Percentiles rank a stretch among this genome's conserved stretches.
Evolutionary conservation across 2,888 invertebrate species (phyloP).

Genomic region (Dastarcus helophoroides): DNA sequence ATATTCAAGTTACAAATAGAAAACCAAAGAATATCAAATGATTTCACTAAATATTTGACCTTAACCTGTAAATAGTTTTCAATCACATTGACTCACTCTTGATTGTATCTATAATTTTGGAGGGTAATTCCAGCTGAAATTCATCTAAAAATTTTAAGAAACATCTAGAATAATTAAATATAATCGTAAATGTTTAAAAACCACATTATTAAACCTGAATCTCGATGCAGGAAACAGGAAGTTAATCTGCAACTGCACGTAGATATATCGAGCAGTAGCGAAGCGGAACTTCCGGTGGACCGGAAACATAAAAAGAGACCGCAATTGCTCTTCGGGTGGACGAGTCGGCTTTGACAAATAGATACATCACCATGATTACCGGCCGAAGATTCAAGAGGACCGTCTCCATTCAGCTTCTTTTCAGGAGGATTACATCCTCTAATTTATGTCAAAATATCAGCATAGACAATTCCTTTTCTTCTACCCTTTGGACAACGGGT

Average conservation of each 20-base stretch:
- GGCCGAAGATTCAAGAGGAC: constrained; percentile 1
- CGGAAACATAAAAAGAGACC: constrained; percentile 40
- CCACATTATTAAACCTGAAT: constrained; percentile 29
- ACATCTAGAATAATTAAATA: no score
- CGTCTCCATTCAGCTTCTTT: constrained; percentile 4
- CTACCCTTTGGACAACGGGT: no score
- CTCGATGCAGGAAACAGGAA: constrained; percentile 36
- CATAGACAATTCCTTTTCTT: background rate
- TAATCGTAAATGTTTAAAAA: constrained; percentile 21
- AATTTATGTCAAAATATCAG: constrained; percentile 4
- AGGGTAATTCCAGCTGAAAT: no score
- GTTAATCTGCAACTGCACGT: constrained; percentile 40
- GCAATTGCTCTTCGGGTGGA: constrained; percentile 34
- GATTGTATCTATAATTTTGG: no score
- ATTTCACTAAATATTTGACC: no score
- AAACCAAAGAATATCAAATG: no score
- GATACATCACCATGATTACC: constrained; percentile 19
- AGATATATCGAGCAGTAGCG: constrained; percentile 38
- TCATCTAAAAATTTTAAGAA: no score
- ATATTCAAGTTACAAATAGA: no score
- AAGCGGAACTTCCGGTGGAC: constrained; percentile 39
- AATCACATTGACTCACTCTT: no score
- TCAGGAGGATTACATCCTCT: constrained; percentile 6
- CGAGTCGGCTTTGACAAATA: constrained; percentile 31
- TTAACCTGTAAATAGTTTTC: no score